These are phyloP conservation scores for Philereme vetulata DNA, from an alignment of 2,888 invertebrate genomes.

Conservation along the genomic window DNA sequence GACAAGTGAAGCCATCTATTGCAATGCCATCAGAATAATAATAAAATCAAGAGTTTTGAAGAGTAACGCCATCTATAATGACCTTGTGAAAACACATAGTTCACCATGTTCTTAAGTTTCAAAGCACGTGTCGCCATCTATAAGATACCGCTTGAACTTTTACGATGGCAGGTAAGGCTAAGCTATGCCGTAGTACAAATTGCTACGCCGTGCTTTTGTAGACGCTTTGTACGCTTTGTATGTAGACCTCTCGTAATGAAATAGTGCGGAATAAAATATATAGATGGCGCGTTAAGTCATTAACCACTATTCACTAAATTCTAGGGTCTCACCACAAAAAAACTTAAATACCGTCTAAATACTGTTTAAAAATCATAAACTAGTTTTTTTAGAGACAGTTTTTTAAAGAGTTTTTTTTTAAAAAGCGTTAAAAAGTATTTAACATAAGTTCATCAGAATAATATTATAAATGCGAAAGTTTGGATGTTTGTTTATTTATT, in stretches of 20 bases:
- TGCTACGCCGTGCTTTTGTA: not conserved
- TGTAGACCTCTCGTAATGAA: no score
- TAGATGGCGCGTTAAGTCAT: constrained; percentile 21
- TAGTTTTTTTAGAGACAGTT: no score
- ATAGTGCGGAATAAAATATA: not conserved
- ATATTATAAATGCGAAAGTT: no score
- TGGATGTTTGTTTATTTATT: no score
- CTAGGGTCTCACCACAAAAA: no score
- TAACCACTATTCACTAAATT: not conserved
- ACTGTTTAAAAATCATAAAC: no score
- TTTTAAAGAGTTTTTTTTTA: no score
- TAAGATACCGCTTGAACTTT: constrained; percentile 2
- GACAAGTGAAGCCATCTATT: constrained; percentile 7
- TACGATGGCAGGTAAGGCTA: not conserved
- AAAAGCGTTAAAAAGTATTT: no score
- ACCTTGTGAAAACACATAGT: not conserved
- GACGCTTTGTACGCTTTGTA: constrained; percentile 4
- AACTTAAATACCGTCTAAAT: no score
- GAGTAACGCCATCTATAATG: constrained; percentile 12
- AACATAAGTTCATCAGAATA: no score
- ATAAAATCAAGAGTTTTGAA: not conserved
- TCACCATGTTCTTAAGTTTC: not conserved
- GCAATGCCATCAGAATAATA: not conserved
- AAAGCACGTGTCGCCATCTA: constrained; percentile 16
- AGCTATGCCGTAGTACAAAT: not conserved